Evolutionary conservation across 1,140 invertebrate species (phyloP), one percentile per base, ranked within the genome.

Genomic region (Diuraphis noxia): DNA sequence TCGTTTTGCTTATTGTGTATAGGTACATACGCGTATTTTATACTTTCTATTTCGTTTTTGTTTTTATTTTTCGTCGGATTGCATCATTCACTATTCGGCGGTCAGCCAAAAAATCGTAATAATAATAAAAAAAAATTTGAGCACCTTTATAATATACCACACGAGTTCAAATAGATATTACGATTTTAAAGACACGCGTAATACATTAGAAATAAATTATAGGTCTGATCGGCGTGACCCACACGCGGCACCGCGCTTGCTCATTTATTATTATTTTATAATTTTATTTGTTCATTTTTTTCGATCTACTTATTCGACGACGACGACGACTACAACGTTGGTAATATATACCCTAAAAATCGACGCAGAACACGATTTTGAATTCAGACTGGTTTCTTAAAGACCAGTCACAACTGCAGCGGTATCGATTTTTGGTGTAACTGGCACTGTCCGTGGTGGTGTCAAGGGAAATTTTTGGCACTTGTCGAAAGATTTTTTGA

Each of bases 161-260:
- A 30, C 82, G 17, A 34, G 41, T 77, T 41, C n/a, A n/a, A n/a
- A n/a, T n/a, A n/a, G n/a, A n/a, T n/a, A n/a, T n/a, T n/a, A n/a
- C 52, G 52, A 63, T 63, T 63, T 30, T 34, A n/a, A 40, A 63
- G 56, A 88, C 87, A 41, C 23, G 87, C 40, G 87, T 63, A 77
- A 21, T 77, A 30, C 87, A 88, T 88, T 88, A 72, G 40, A 40
- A 63, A 63, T 56, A 88, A 88, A 88, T 88, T 88, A 88, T 88
- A 56, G 52, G 56, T 88, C 52, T 88, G 87, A 88, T 56, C 56
- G 56, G 56, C 87, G 56, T 88, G 87, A 88, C 87, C 87, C 87
- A 38, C 86, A 56, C 36, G 86, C 4, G 25, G 38, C 36, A 82
- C 36, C 40, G 43, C 30, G 43, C 41, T 84, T 46, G 19, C n/a